These are phyloP conservation scores for Stenopsyche tienmushanensis DNA, from an alignment of 1,140 invertebrate species.

Conservation along the genomic window DNA sequence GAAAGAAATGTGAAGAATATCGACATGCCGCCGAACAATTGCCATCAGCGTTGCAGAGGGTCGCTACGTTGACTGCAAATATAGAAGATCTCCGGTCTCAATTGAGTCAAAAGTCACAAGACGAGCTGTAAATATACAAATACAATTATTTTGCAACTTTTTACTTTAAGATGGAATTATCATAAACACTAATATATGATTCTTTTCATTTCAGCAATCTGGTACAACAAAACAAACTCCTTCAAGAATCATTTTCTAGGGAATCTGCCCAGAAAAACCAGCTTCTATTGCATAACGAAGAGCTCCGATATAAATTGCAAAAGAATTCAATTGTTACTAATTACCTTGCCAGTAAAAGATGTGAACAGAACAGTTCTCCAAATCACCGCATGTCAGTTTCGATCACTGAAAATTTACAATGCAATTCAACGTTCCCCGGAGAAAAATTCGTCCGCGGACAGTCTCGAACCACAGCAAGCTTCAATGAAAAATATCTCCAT, in stretches of 20 bases:
- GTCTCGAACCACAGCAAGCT: constrained; percentile 32
- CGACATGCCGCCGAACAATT: constrained; percentile 58
- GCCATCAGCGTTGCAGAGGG: constrained; percentile 56
- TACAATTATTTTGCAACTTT: not conserved
- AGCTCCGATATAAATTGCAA: constrained; percentile 79
- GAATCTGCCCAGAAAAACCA: constrained; percentile 76
- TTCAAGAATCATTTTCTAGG: constrained; percentile 69
- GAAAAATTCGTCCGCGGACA: constrained; percentile 33
- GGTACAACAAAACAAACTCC: constrained; percentile 64
- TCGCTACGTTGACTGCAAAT: constrained; percentile 43
- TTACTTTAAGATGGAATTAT: not conserved
- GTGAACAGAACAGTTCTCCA: not conserved
- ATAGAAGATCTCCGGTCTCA: constrained; percentile 71
- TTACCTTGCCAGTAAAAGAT: constrained; percentile 14
- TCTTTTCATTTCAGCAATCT: constrained; percentile 54
- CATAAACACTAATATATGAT: constrained; percentile 5
- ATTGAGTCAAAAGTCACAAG: constrained; percentile 59
- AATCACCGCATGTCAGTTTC: constrained; percentile 42
- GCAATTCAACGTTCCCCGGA: constrained; percentile 29
- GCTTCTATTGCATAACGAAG: constrained; percentile 79
- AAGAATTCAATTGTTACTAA: constrained; percentile 70
- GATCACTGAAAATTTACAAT: constrained; percentile 41
- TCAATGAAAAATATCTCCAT: constrained; percentile 38
- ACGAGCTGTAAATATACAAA: constrained; percentile 55
- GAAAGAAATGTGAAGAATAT: constrained; percentile 65